Conservation (phyloP, 2,797 vertebrate species). For the Atherinosoma microstoma region DNA sequence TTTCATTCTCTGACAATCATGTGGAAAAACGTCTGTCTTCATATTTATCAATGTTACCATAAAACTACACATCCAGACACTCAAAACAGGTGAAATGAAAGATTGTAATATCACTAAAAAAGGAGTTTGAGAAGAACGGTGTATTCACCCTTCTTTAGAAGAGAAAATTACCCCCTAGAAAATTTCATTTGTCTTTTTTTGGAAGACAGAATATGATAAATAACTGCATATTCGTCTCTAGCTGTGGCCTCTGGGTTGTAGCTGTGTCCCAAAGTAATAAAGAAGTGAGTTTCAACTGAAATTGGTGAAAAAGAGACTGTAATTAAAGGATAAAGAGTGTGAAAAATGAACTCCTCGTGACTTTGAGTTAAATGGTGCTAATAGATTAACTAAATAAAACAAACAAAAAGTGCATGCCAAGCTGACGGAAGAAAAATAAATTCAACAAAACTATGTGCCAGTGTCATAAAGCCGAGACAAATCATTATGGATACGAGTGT, state of each 20-base stretch:
- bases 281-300: slow-evolving; percentile 40
- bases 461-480: slow-evolving; percentile 34
- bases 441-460: slow-evolving; percentile 41
- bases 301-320: slow-evolving; percentile 13
- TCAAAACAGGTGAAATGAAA: not conserved
- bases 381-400: not conserved
- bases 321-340: slow-evolving; percentile 13
- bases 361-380: slow-evolving; percentile 28
- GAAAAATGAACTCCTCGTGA: slow-evolving; percentile 29
- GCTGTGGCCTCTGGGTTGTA: not conserved
- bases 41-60: too few relatives aligned
- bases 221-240: slow-evolving; percentile 16
- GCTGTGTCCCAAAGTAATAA: slow-evolving; percentile 49
- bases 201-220: slow-evolving; percentile 34
- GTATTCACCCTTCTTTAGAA: not conserved
- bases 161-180: slow-evolving; percentile 11
- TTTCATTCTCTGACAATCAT: not conserved
- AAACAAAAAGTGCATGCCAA: slow-evolving; percentile 30
- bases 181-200: slow-evolving; percentile 30
- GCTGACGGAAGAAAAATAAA: slow-evolving; percentile 18
- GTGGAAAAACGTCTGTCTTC: not conserved
- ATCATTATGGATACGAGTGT: slow-evolving; percentile 20
- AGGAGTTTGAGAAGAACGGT: slow-evolving; percentile 2
- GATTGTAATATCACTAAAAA: not conserved
- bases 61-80: too few relatives aligned